Evolutionary conservation across 2,113 vertebrate species (phyloP).

Genomic region (Athene cunicularia): DNA sequence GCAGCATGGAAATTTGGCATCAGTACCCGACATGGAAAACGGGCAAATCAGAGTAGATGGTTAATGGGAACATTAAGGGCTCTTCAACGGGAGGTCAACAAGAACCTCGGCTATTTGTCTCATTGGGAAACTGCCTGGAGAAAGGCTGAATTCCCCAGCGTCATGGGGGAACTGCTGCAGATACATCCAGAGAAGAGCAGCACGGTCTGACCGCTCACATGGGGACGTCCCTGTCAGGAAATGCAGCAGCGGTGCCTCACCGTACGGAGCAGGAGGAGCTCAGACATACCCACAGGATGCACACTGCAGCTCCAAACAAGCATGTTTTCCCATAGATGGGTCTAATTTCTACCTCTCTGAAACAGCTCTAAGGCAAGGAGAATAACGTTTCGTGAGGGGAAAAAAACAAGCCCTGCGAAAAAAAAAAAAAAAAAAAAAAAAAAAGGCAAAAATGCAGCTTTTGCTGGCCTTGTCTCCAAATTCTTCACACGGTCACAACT

Average conservation of each 20-base stretch:
- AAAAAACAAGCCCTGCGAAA: rapidly evolving
- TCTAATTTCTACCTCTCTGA: not conserved
- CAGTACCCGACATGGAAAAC: rapidly evolving
- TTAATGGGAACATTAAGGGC: not conserved
- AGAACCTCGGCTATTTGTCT: not conserved
- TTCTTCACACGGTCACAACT: rapidly evolving
- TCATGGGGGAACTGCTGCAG: rapidly evolving
- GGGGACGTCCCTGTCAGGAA: rapidly evolving
- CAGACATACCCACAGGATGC: not conserved
- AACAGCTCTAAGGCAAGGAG: not conserved
- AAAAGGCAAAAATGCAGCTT: not conserved
- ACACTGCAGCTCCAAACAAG: not conserved
- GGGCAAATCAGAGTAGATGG: rapidly evolving
- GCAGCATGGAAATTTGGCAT: not conserved
- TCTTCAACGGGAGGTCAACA: not conserved
- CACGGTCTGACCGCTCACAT: rapidly evolving
- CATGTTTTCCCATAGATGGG: rapidly evolving
- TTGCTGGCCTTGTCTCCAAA: not conserved
- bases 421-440: not conserved
- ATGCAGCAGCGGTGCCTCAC: not conserved
- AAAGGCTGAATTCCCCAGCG: not conserved
- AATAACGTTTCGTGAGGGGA: rapidly evolving
- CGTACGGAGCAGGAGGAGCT: not conserved
- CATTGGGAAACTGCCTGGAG: not conserved
- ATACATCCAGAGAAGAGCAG: not conserved